phyloP scores from a whole-genome alignment of 2,113 vertebrate genomes.

The Isurus oxyrinchus region DNA sequence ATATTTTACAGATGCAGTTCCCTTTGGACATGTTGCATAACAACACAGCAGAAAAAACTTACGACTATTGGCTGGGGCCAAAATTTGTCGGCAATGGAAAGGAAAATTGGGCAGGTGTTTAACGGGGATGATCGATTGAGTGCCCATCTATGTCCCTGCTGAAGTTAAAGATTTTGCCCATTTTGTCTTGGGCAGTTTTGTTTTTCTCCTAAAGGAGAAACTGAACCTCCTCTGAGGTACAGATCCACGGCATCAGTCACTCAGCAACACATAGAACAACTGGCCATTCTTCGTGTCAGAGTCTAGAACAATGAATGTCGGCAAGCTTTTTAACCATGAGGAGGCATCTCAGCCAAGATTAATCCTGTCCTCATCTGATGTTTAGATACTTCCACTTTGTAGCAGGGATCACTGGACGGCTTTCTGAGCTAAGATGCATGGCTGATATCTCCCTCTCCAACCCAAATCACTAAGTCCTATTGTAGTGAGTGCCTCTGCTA shows the following conservation, averaged over 20 bases:
- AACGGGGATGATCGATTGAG: background rate
- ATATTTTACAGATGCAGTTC: background rate
- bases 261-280: background rate
- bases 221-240: background rate
- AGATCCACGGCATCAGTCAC: background rate
- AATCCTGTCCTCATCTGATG: background rate
- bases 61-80: background rate
- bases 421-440: background rate
- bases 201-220: background rate
- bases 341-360: background rate
- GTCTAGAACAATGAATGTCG: background rate
- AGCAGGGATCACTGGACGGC: background rate
- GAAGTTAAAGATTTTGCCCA: background rate
- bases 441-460: background rate
- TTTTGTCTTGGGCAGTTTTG: background rate
- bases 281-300: background rate
- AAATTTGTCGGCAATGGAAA: background rate
- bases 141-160: background rate
- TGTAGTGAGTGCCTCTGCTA: background rate
- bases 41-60: background rate
- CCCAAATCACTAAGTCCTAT: background rate
- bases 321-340: background rate
- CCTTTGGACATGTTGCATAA: too few species aligned
- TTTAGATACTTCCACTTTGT: background rate
- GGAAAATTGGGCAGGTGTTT: background rate